phyloP scores from a whole-genome alignment of 2,888 invertebrate species.

The Netelia melanura region DNA sequence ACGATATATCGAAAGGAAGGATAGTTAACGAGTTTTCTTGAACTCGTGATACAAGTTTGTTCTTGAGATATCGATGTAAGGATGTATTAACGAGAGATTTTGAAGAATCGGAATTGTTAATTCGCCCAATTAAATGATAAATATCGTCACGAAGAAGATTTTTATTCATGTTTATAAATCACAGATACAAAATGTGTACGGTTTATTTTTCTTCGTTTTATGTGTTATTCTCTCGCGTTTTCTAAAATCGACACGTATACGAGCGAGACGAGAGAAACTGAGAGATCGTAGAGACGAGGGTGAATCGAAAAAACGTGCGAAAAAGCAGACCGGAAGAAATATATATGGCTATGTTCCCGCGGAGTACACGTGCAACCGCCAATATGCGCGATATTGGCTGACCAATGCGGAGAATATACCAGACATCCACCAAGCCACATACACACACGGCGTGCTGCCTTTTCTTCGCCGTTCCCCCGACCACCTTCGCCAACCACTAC shows the following conservation, averaged over 20 bases:
- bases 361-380: constrained; percentile 65
- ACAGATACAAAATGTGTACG: not conserved
- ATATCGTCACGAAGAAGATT: not conserved
- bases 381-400: constrained; percentile 79
- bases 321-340: constrained; percentile 33
- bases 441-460: constrained; percentile 27
- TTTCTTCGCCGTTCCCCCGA: constrained; percentile 26
- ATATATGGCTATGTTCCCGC: constrained; percentile 1
- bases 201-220: not conserved
- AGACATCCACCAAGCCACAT: constrained; percentile 33
- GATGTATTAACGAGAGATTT: not conserved
- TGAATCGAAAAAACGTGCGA: not conserved
- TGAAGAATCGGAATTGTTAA: not conserved
- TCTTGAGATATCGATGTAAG: no score
- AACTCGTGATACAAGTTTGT: not conserved
- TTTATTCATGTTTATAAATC: not conserved
- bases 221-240: not conserved
- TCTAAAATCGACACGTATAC: not conserved
- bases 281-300: constrained; percentile 40
- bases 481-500: not conserved
- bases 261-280: constrained; percentile 24
- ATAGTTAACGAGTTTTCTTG: not conserved
- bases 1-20: not conserved
- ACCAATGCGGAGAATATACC: constrained; percentile 75
- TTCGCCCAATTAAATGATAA: not conserved